Base-by-base conservation (phyloP, 2,113 vertebrate species). In the Sebastes fasciatus region DNA sequence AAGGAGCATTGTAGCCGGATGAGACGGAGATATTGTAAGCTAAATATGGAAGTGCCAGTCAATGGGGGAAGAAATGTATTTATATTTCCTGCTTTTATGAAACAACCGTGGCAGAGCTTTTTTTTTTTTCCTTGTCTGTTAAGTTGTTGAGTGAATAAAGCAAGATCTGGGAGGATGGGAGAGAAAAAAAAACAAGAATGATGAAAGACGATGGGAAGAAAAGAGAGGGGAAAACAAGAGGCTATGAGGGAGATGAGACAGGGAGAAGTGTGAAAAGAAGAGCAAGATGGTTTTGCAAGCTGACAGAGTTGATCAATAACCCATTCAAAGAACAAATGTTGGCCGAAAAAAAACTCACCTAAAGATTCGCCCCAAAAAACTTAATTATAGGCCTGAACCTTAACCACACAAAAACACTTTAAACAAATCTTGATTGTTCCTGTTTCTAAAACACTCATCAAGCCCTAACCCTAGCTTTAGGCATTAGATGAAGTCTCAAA, bases 81-180 rank as follows among this genome's bases (percentile, higher is more conserved):
- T 92, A 86, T 85, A 87, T 92, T 93, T 93, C 91, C 87, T 89
- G 86, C 88, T 86, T 91, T 91, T 94, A 89, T 92, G 54, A 87
- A 85, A 46, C 54, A 26, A 83, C 69, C 71, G 60, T 40, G 54
- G 79, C 69, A 42, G 23, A 77, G 65, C 9, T 57, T 58, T 62
- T 42, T 54, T n/a, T 54, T 84, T 14, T 60, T 90, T 89, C 78
- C 71, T 74, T 43, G 46, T 76, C 48, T 87, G 66, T 58, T 70
- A 42, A 49, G 60, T 57, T 66, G 72, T 66, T 49, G 9, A 55
- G 61, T 13, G 74, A 88, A 86, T 77, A 77, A 79, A 80, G 55
- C 48, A 0, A 64, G 71, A 85, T 55, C 66, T 77, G 66, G 75
- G 79, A 51, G 73, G 75, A 81, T 16, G 43, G 74, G 14, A 72